Conservation (phyloP, 2,113 vertebrate genomes). For the Alaudala cheleensis region DNA sequence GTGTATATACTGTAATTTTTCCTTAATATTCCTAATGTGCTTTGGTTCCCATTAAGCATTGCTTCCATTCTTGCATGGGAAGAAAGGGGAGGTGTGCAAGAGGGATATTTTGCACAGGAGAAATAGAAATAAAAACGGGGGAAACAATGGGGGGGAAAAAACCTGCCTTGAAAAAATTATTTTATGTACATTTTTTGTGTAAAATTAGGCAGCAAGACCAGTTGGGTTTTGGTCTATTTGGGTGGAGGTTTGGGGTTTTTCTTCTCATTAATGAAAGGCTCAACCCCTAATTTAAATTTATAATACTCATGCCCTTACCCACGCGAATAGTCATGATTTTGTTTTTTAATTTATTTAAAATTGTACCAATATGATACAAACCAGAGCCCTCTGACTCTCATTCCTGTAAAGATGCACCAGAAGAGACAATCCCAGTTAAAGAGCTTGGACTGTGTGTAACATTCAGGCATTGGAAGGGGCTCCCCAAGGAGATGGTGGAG, state of each 20-base stretch:
- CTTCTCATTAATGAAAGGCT: neutral
- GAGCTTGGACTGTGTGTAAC: rapidly evolving
- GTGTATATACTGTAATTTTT: constrained; percentile 68
- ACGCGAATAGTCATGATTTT: neutral
- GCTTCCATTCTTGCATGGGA: constrained; percentile 56
- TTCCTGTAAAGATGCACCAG: neutral
- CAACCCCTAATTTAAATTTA: neutral
- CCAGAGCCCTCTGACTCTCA: neutral
- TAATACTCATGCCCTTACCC: neutral
- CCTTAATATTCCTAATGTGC: constrained; percentile 77
- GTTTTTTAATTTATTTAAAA: neutral
- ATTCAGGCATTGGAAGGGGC: neutral
- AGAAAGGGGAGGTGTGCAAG: constrained; percentile 28
- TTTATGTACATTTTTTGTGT: neutral
- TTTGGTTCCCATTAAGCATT: constrained; percentile 75
- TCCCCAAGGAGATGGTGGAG: neutral
- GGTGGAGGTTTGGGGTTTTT: neutral
- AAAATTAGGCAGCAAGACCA: neutral
- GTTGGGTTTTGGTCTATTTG: neutral
- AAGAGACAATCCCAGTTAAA: neutral
- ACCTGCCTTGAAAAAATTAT: neutral
- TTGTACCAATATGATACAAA: neutral
- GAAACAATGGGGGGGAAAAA: neutral
- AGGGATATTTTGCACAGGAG: constrained; percentile 51
- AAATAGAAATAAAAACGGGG: constrained; percentile 37